Evolutionary conservation across 2,113 vertebrate genomes (phyloP), one percentile per base, ranked within the genome.

Genomic region (Sturnus vulgaris): DNA sequence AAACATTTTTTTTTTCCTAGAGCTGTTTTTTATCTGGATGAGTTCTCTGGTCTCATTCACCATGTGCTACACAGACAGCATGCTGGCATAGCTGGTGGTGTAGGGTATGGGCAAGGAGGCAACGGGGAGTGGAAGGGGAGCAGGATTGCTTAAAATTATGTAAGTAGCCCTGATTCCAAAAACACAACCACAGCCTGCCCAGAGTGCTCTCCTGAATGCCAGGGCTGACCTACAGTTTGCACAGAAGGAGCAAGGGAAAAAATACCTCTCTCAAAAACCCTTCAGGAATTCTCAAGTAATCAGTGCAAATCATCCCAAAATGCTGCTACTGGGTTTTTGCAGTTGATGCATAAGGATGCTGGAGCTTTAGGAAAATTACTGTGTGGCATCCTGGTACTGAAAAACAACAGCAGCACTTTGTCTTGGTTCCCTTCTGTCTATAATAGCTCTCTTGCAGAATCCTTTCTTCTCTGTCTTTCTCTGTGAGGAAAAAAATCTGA

Each of bases 11-110:
- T 49, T 89, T 92, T 53, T 1, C 42, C 49, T 65, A 1, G 2
- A 27, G 40, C 70, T 95, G 80, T 84, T 92, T 95, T 95, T 94
- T 49, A 83, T 66, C 72, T 84, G 81, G 59, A 86, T 77, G 68
- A 65, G 59, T 57, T 69, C 89, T 88, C 24, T 88, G 68, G 57
- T 86, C 79, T 77, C 55, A 19, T 80, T 93, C 2, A 1, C 53
- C 64, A n/a, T n/a, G 83, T 90, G 86, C 82, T 90, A n/a, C 76
- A 53, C 37, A 77, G 66, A 33, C n/a, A 82, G 66, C 7, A 8
- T 55, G 50, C 64, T 76, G 70, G 80, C 50, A 42, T 28, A 49
- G 53, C 71, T 86, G 83, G 23, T 50, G 59, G 40, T 31, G 25
- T 1, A 0, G 60, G 22, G 40, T 27, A 40, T 17, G 42, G 66